These are phyloP conservation scores for Leptoclinus maculatus DNA, from an alignment of 2,797 vertebrate genomes.

Conservation along the genomic window DNA sequence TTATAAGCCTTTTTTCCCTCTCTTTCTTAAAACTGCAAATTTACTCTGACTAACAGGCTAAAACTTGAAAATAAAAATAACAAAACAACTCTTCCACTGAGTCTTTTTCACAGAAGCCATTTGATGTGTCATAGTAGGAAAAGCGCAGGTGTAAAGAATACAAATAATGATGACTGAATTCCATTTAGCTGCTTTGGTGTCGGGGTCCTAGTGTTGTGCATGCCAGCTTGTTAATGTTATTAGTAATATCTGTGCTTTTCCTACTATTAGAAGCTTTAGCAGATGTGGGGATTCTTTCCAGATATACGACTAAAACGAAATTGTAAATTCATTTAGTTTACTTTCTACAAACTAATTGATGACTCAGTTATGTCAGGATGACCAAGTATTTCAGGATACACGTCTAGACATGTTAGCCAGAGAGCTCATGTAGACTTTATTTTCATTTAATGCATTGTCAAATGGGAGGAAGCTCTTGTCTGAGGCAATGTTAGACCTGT, in stretches of 20 bases:
- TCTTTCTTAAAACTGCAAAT: background rate
- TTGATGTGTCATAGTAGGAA: background rate
- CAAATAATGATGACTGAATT: background rate
- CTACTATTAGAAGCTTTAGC: background rate
- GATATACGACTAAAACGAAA: background rate
- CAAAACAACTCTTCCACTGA: background rate
- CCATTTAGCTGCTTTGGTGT: slow-evolving; percentile 3
- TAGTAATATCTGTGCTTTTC: background rate
- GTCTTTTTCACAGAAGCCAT: background rate
- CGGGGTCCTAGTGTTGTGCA: background rate
- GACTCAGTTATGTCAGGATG: background rate
- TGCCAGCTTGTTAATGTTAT: background rate
- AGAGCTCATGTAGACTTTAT: background rate
- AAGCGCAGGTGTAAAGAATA: background rate
- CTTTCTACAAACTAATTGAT: background rate
- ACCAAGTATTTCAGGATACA: background rate
- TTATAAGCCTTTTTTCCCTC: background rate
- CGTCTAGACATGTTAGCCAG: background rate
- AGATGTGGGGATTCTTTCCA: background rate
- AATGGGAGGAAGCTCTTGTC: slow-evolving; percentile 4
- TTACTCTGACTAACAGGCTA: background rate
- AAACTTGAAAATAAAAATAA: background rate
- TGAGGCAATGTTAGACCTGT: slow-evolving; percentile 27
- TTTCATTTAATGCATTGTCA: background rate
- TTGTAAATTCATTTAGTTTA: background rate